These are phyloP conservation scores for Anneissia japonica DNA, from an alignment of 35 echinoderm and acorn worm genomes.

Conservation along the genomic window DNA sequence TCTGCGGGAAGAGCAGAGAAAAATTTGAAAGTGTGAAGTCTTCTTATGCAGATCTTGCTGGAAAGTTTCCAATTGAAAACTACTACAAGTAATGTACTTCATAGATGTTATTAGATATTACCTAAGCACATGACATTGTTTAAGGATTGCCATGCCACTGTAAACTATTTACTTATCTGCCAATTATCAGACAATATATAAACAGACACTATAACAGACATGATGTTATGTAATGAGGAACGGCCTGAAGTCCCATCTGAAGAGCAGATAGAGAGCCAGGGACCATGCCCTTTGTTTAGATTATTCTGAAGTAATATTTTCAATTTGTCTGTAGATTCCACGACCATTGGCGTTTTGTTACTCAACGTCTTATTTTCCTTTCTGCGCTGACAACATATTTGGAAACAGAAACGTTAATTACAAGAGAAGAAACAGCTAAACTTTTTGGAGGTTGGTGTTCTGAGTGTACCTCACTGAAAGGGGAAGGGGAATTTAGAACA, in stretches of 20 bases:
- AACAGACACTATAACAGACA: too few species aligned
- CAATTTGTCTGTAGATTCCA: constrained; percentile 51
- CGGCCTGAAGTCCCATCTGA: too few species aligned
- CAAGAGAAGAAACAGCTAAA: constrained; percentile 82
- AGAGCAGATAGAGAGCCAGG: too few species aligned
- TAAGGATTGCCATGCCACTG: too few species aligned
- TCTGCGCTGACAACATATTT: constrained; percentile 69
- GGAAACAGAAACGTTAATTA: constrained; percentile 62
- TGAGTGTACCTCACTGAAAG: neutral
- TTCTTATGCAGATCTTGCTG: constrained; percentile 51
- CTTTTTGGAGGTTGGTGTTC: constrained; percentile 64
- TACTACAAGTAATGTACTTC: constrained; percentile 98
- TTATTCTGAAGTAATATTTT: too few species aligned
- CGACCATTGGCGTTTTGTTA: constrained; percentile 92
- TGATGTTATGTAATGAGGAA: too few species aligned
- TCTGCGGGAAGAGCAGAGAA: constrained; percentile 71
- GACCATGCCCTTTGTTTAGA: too few species aligned
- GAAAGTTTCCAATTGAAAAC: constrained; percentile 60
- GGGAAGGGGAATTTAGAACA: neutral
- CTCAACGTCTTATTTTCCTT: constrained; percentile 71
- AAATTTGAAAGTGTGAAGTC: constrained; percentile 47
- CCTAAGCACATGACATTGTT: too few species aligned
- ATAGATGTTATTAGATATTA: too few species aligned
- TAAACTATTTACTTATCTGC: too few species aligned
- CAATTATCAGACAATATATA: too few species aligned